Percentiles rank a stretch among this genome's conserved stretches.
phyloP scores from a whole-genome alignment of 2,888 invertebrate genomes.

The Scelioninae gen. 2 region DNA sequence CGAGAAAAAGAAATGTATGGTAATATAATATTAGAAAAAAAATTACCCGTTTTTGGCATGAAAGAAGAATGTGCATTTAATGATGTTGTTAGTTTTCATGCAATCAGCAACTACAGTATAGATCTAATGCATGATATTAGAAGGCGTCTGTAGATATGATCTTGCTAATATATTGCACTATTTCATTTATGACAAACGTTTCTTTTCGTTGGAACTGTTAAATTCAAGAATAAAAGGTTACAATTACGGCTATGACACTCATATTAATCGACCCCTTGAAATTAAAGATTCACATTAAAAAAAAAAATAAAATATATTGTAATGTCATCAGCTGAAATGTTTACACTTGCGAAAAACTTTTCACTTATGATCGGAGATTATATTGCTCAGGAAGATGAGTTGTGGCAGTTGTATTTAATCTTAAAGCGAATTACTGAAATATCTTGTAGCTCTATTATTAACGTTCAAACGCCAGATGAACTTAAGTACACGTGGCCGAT shows the following conservation, averaged over 20 bases:
- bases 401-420: slow-evolving; percentile 53
- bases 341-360: slow-evolving; percentile 43
- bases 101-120: slow-evolving; percentile 14
- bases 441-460: too few relatives aligned
- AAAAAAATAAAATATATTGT: slow-evolving; percentile 42
- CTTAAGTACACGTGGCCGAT: too few relatives aligned
- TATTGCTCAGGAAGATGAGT: slow-evolving; percentile 38
- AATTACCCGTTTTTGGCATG: too few relatives aligned
- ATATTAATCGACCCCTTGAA: slow-evolving; percentile 40
- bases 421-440: slow-evolving; percentile 43
- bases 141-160: slow-evolving; percentile 37
- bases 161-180: slow-evolving; percentile 19
- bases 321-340: slow-evolving; percentile 58
- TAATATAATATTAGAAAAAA: too few relatives aligned
- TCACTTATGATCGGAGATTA: slow-evolving; percentile 55
- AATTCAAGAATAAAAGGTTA: slow-evolving; percentile 23
- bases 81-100: slow-evolving; percentile 32
- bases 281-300: slow-evolving; percentile 38
- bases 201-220: slow-evolving; percentile 32
- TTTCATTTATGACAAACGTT: slow-evolving; percentile 37
- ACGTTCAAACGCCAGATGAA: too few relatives aligned
- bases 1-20: too few relatives aligned
- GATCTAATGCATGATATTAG: slow-evolving; percentile 50
- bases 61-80: slow-evolving; percentile 37
- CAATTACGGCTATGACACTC: slow-evolving; percentile 14